Evolutionary conservation across 2,888 invertebrate genomes (phyloP).

Genomic region (Drosophila colorata): DNA sequence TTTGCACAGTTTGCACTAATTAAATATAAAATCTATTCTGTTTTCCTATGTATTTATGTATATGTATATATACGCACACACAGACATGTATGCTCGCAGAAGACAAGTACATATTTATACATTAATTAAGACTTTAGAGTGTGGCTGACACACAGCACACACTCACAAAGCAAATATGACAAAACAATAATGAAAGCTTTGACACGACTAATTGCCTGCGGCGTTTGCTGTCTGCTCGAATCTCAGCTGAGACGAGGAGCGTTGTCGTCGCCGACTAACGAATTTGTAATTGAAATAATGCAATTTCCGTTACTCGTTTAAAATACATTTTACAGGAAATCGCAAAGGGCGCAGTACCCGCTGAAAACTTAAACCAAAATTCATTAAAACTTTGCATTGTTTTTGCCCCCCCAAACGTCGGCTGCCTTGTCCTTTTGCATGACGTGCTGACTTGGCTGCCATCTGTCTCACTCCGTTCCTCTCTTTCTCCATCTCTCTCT

Average conservation of each 20-base stretch:
- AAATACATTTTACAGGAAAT: constrained; percentile 80
- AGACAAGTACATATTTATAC: constrained; percentile 68
- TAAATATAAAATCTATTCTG: constrained; percentile 78
- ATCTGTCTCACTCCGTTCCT: not conserved
- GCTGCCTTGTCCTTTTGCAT: constrained; percentile 51
- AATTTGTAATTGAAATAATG: constrained; percentile 82
- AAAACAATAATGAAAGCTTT: constrained; percentile 82
- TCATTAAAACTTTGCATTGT: constrained; percentile 81
- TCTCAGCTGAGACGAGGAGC: constrained; percentile 52
- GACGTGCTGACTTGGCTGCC: constrained; percentile 57
- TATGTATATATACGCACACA: not conserved
- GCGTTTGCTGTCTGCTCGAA: constrained; percentile 76
- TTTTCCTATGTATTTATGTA: constrained; percentile 42
- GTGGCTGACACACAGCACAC: constrained; percentile 65
- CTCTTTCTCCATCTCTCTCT: not conserved
- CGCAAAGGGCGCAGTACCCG: constrained; percentile 73
- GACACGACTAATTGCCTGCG: constrained; percentile 81
- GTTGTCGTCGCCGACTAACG: constrained; percentile 54
- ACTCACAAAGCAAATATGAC: constrained; percentile 74
- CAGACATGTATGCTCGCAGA: constrained; percentile 2
- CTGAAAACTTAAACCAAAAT: constrained; percentile 81
- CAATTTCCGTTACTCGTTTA: constrained; percentile 81
- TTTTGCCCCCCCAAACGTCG: constrained; percentile 38
- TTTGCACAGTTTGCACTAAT: constrained; percentile 68
- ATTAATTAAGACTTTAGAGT: constrained; percentile 78